Evolutionary conservation across 2,113 vertebrate species (phyloP).

Genomic region (Mastomys coucha): DNA sequence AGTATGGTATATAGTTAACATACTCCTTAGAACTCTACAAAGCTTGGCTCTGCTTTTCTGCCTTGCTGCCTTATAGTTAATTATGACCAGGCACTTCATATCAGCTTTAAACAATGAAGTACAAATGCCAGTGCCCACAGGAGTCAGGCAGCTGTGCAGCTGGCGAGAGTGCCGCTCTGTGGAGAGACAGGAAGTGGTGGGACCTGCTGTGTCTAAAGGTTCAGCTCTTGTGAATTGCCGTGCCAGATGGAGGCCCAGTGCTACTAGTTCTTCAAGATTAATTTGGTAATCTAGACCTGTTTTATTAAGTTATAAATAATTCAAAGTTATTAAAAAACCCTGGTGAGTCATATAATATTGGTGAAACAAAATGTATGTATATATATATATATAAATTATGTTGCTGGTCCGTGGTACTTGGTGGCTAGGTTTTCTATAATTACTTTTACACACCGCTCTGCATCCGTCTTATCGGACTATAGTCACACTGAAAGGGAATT

Average conservation of each 20-base stretch:
- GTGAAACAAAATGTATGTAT: background rate
- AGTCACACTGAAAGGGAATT: background rate
- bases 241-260: background rate
- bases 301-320: slow-evolving; percentile 26
- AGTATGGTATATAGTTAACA: background rate
- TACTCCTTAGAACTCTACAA: background rate
- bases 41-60: background rate
- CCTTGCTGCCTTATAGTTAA: background rate
- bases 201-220: background rate
- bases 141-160: background rate
- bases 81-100: background rate
- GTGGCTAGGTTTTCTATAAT: background rate
- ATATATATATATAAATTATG: slow-evolving; percentile 6
- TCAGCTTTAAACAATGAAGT: background rate
- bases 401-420: background rate
- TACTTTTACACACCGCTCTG: background rate
- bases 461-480: background rate
- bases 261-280: background rate
- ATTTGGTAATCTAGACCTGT: slow-evolving; percentile 27
- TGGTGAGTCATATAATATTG: background rate
- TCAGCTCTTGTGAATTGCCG: background rate
- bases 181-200: background rate
- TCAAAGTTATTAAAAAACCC: slow-evolving; percentile 16
- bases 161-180: background rate
- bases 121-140: background rate